Base-by-base conservation (phyloP, 2,888 invertebrate species). In the Drosophila setosimentum region DNA sequence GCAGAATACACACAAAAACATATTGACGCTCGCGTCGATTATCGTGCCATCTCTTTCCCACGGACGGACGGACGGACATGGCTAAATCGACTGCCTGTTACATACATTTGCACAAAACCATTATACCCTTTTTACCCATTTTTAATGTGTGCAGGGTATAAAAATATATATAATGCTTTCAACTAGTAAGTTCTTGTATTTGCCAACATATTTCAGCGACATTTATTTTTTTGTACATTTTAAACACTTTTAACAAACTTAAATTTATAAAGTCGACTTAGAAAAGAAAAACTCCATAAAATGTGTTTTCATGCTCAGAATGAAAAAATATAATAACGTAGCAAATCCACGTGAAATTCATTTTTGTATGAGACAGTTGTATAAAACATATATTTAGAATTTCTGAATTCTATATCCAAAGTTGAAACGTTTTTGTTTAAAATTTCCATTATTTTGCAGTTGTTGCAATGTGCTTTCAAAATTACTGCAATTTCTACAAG, bases 401-500 rank as follows among this genome's bases (percentile, higher is more conserved):
- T 3, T 8, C 21, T 24, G 45, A 24, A 21, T 21, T 45, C 13
- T 7, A 45, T 45, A 45, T 13, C 13, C 13, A 21, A 13, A 21
- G 16, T 8, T 8, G 24, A 24, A 4, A 16, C 8, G 1, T 2
- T 24, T 11, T 24, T 3, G 40, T n/a, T 13, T 29, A 21, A 37
- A 48, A 27, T 35, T 21, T 21, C 2, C 5, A 49, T 48, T 32
- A 21, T 49, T 49, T 42, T 16, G 27, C 24, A 53, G 24, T 27
- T 51, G 33, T 50, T 33, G 24, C 21, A 24, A n/a, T 27, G 13
- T 24, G 30, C 30, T 16, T 27, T 18, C 2, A 7, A 13, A 16
- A 13, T 5, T 55, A 8, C n/a, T 37, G 32, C 24, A 63, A 35
- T 24, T 50, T 71, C 30, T 29, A 57, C 21, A 33, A 32, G 40